phyloP scores from a whole-genome alignment of 92 coral and sea anemone genomes.

The Galaxea fascicularis region DNA sequence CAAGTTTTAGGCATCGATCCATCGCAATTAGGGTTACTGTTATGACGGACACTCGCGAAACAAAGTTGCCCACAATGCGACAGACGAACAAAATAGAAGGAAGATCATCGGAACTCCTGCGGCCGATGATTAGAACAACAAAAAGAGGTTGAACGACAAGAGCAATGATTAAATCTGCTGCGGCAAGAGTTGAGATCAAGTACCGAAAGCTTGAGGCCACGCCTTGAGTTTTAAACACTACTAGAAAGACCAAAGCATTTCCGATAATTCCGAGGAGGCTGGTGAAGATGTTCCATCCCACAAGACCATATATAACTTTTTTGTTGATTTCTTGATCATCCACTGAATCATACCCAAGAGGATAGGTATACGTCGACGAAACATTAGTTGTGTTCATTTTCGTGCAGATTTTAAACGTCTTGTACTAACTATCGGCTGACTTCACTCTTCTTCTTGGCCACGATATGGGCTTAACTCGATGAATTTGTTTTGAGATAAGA shows the following conservation, averaged over 20 bases:
- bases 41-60: slow-evolving; percentile 76
- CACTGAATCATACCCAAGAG: no score
- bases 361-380: no score
- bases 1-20: slow-evolving; percentile 77
- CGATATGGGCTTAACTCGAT: no score
- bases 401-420: no score
- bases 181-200: slow-evolving; percentile 78
- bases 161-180: slow-evolving; percentile 82
- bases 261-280: slow-evolving; percentile 83
- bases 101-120: slow-evolving; percentile 53
- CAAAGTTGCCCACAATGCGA: slow-evolving; percentile 85
- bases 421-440: no score
- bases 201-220: slow-evolving; percentile 76
- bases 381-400: no score
- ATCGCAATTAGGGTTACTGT: slow-evolving; percentile 73
- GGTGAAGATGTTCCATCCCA: slow-evolving; percentile 55
- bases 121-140: slow-evolving; percentile 64
- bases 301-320: slow-evolving; percentile 19
- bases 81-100: slow-evolving; percentile 59
- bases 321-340: no score
- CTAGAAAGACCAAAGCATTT: slow-evolving; percentile 75
- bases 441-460: no score
- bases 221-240: slow-evolving; percentile 68
- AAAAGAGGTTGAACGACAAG: slow-evolving; percentile 83
- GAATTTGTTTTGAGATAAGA: no score